Percentiles rank a stretch among this genome's conserved stretches.
phyloP scores from a whole-genome alignment of 2,888 invertebrate genomes.

The Drosophila longiperda region DNA sequence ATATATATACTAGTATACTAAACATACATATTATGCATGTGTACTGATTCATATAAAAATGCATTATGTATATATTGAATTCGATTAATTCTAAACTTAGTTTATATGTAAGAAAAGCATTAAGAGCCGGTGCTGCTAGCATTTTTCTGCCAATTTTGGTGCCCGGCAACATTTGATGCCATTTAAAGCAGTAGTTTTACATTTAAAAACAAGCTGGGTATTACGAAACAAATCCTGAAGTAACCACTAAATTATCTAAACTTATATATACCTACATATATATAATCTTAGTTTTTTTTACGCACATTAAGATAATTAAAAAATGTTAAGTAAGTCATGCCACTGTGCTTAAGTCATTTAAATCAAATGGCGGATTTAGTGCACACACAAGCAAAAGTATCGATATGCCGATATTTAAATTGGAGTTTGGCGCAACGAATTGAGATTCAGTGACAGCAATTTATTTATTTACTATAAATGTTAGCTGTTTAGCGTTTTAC shows the following conservation, averaged over 20 bases:
- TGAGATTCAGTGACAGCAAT: background rate
- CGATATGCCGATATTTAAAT: background rate
- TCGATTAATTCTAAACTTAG: background rate
- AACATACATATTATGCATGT: background rate
- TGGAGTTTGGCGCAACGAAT: background rate
- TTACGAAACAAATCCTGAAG: background rate
- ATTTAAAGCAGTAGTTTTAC: background rate
- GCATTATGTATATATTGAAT: background rate
- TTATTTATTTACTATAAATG: background rate
- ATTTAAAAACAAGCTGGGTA: background rate
- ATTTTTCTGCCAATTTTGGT: background rate
- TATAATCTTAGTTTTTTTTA: background rate
- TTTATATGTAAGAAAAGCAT: background rate
- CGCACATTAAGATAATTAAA: background rate
- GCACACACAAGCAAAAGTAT: background rate
- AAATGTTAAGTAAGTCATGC: background rate
- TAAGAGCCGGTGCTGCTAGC: background rate
- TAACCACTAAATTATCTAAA: background rate
- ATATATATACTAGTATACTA: background rate
- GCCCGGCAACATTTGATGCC: background rate
- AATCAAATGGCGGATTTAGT: background rate
- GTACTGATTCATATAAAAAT: background rate
- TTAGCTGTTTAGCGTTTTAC: background rate
- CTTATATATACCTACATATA: background rate
- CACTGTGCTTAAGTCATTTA: background rate